These are phyloP conservation scores for Saturnia pavonia DNA, from an alignment of 2,888 invertebrate species.

Conservation along the genomic window DNA sequence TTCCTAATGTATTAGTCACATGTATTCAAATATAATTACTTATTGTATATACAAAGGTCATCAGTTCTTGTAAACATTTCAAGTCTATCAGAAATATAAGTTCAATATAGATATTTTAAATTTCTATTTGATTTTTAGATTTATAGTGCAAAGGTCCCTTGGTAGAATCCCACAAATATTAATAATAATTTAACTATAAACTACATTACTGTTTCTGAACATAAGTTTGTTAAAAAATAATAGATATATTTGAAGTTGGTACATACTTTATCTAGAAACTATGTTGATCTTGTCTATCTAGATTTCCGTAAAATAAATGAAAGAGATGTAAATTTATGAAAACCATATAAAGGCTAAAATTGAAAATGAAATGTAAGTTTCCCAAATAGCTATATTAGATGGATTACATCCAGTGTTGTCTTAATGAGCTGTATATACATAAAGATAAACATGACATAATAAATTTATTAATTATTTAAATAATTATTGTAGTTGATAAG, in stretches of 20 bases:
- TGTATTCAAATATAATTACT: background rate
- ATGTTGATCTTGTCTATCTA: no score
- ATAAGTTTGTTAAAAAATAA: no score
- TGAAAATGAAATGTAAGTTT: background rate
- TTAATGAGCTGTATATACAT: background rate
- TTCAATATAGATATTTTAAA: background rate
- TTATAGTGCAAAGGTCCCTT: background rate
- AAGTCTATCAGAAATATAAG: background rate
- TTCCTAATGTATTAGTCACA: constrained; percentile 7
- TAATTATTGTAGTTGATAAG: background rate
- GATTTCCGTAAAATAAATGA: background rate
- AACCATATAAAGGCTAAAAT: background rate
- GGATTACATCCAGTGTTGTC: background rate
- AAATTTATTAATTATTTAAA: background rate
- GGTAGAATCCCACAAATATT: background rate
- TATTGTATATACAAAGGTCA: constrained; percentile 5
- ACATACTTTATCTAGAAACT: no score
- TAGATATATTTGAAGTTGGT: no score
- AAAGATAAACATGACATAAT: background rate
- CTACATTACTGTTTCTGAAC: no score
- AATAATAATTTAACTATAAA: background rate
- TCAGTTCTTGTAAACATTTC: background rate
- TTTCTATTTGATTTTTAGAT: background rate
- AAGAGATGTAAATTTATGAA: background rate
- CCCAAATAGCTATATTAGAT: background rate